These are phyloP conservation scores for Eurytoma adleriae DNA, from an alignment of 2,888 invertebrate genomes.

Conservation along the genomic window DNA sequence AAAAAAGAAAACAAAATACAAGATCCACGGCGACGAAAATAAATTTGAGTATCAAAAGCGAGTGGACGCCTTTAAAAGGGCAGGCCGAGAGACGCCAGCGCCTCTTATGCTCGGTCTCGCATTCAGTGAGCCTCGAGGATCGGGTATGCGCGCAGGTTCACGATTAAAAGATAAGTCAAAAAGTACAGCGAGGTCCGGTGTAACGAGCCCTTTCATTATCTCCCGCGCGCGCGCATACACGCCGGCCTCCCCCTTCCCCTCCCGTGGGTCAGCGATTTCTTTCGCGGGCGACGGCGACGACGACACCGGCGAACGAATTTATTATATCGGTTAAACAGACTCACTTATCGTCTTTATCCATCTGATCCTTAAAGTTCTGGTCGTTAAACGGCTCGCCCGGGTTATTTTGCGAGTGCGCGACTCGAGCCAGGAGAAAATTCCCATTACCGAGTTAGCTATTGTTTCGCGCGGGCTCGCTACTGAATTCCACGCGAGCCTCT, in stretches of 20 bases:
- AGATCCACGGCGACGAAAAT: too few species aligned
- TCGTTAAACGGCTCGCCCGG: slow-evolving; percentile 42
- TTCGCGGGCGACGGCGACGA: slow-evolving; percentile 4
- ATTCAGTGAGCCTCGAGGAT: background rate
- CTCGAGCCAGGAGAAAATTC: slow-evolving; percentile 45
- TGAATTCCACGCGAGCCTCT: slow-evolving; percentile 43
- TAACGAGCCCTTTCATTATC: slow-evolving; percentile 52
- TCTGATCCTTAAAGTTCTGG: slow-evolving; percentile 52
- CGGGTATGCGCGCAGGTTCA: slow-evolving; percentile 12
- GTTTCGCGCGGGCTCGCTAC: slow-evolving; percentile 49
- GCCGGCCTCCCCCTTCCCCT: background rate
- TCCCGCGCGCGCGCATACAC: background rate
- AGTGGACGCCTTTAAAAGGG: background rate
- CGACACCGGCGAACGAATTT: slow-evolving; percentile 39
- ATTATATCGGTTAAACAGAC: slow-evolving; percentile 44
- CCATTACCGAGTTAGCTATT: slow-evolving; percentile 57
- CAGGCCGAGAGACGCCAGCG: background rate
- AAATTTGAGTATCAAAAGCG: too few species aligned
- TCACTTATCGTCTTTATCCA: slow-evolving; percentile 52
- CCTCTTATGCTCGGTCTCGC: background rate
- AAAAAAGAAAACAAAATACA: too few species aligned
- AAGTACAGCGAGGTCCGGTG: slow-evolving; percentile 20
- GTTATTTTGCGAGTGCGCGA: slow-evolving; percentile 29
- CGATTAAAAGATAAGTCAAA: slow-evolving; percentile 51
- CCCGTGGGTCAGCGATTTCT: background rate